A percentile compares a stretch with the other conserved stretches of the same genome.
Evolutionary conservation across 2,797 vertebrate genomes (phyloP).

Genomic region (Prunella strophiata): DNA sequence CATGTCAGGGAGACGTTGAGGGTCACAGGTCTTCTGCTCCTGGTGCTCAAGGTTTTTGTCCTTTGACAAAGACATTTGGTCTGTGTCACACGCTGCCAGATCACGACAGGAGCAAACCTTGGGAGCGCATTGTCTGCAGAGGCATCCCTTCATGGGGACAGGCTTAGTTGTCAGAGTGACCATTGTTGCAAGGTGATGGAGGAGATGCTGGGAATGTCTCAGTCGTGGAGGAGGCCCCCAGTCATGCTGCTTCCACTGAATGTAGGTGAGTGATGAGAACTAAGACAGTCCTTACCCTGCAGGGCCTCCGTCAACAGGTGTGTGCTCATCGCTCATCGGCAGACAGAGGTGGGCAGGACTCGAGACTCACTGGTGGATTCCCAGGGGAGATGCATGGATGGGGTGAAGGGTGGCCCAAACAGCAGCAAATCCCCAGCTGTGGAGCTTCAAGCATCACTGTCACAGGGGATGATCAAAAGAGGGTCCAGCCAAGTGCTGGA

Average conservation of each 20-base stretch:
- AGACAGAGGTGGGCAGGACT: neutral
- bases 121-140: neutral
- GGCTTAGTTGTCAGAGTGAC: neutral
- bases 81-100: neutral
- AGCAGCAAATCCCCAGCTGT: neutral
- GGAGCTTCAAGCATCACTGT: rapidly evolving
- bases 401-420: neutral
- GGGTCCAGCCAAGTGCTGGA: neutral
- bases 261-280: neutral
- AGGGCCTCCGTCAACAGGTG: constrained; percentile 18
- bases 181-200: neutral
- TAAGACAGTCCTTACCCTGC: constrained; percentile 45
- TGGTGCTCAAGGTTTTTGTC: rapidly evolving
- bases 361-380: rapidly evolving
- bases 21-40: rapidly evolving
- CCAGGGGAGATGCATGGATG: neutral
- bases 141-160: neutral
- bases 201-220: neutral
- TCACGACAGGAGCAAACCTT: neutral
- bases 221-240: neutral
- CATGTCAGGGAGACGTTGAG: rapidly evolving
- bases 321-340: neutral
- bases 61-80: neutral
- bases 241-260: neutral
- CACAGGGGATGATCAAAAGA: rapidly evolving